Percentiles rank a stretch among this genome's conserved stretches.
Conservation (phyloP, 2,113 vertebrate species). For the Polypterus bichir region DNA sequence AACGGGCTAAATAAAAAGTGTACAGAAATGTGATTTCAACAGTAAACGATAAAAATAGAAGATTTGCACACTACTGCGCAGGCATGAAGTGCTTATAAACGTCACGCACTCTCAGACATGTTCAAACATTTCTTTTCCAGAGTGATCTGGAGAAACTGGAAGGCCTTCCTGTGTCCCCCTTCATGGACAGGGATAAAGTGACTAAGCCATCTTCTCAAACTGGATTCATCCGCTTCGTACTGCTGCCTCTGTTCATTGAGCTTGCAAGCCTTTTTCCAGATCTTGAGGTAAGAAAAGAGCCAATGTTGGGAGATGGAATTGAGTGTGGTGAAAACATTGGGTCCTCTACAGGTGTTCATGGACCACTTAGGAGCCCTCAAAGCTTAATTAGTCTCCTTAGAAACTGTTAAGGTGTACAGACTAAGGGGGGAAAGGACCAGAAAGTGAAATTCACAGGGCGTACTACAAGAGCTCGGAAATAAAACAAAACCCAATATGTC, state of each 20-base stretch:
- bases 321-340: not conserved
- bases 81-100: no score
- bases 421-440: no score
- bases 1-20: no score
- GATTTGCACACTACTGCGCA: no score
- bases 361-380: not conserved
- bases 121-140: constrained; percentile 21
- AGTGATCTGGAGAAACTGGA: constrained; percentile 62
- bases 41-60: no score
- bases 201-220: constrained; percentile 58
- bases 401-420: no score
- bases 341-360: not conserved
- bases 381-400: not conserved
- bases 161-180: constrained; percentile 57
- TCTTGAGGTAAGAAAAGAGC: constrained; percentile 39
- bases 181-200: constrained; percentile 64
- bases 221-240: constrained; percentile 58
- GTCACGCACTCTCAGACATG: no score
- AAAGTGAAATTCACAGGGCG: no score
- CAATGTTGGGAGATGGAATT: not conserved
- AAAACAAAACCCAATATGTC: no score
- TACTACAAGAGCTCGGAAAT: no score
- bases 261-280: constrained; percentile 57
- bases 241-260: constrained; percentile 56
- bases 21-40: no score